Evolutionary conservation across 2,797 vertebrate species (phyloP).

Genomic region (Pyrrhura leucotis): DNA sequence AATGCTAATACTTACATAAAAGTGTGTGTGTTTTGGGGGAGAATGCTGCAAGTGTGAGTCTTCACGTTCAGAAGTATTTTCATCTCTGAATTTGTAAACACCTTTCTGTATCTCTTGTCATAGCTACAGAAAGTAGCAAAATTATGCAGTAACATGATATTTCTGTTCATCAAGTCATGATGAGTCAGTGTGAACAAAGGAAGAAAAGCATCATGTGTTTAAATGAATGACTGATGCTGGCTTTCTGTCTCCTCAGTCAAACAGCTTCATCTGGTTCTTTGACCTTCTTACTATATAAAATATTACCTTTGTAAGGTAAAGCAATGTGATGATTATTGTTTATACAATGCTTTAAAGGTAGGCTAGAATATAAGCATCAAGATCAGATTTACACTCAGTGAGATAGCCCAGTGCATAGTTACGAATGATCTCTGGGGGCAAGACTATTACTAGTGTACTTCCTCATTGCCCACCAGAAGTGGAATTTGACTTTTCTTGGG

Average conservation of each 20-base stretch:
- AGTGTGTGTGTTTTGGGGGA: not conserved
- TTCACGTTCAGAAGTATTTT: not conserved
- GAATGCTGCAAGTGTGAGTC: not conserved
- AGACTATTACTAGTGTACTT: not conserved
- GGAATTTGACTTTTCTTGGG: not conserved
- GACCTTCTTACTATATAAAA: slow-evolving; percentile 36
- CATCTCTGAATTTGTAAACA: not conserved
- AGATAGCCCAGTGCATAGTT: not conserved
- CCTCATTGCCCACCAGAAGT: not conserved
- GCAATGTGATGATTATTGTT: slow-evolving; percentile 37
- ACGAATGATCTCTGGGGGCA: not conserved
- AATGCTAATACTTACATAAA: not conserved
- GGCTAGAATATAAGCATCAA: not conserved
- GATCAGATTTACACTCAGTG: not conserved
- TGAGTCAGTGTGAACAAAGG: slow-evolving; percentile 57
- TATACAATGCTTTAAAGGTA: slow-evolving; percentile 24
- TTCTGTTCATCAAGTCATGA: slow-evolving; percentile 30
- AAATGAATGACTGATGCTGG: slow-evolving; percentile 57
- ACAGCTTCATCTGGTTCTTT: slow-evolving; percentile 65
- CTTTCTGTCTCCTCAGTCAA: slow-evolving; percentile 44
- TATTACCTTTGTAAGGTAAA: slow-evolving; percentile 31
- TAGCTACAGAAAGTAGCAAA: slow-evolving; percentile 28
- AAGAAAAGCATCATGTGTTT: slow-evolving; percentile 55
- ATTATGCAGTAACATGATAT: not conserved
- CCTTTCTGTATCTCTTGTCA: not conserved